Base-by-base conservation (phyloP, 92 coral and sea anemone species). In the Pocillopora meandrina region DNA sequence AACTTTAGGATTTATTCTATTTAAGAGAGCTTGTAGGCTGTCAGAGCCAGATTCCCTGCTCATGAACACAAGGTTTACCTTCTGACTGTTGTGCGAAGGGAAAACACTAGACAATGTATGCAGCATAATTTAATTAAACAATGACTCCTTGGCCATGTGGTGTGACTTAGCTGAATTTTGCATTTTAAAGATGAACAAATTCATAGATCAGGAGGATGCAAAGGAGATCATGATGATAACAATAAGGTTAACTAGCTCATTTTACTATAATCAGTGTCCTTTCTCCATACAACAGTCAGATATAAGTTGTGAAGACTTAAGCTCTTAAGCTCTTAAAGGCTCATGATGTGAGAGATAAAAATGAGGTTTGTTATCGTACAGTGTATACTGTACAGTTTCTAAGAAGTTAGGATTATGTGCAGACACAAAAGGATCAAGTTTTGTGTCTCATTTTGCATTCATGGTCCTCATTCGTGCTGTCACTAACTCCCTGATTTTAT, bases 1-100 rank as follows among this genome's bases (percentile, higher is more conserved):
- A 88, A 81, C 88, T 73, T 82, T 89, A 88, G 92, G 94, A 89
- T 84, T 83, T 88, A 88, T 88, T 85, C 85, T 91, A 91, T 91
- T 91, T 91, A 91, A 91, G 26, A 34, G 35, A 82, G 71, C 78
- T 52, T 55, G 2, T 20, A 52, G 64, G 73, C 79, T 52, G 4
- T 36, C 42, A 33, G 60, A 82, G 61, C 66, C 77, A 58, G 31
- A 12, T 58, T 12, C 33, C 34, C 65, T 72, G 78, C 72, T 42
- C 74, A 10, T 20, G 72, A 42, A 7, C 52, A 3, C 64, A 64
- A 72, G 71, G 56, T 83, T 31, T 35, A 72, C 21, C 11, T 47
- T 77, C 86, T 73, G 64, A 74, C 86, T 72, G 73, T 62, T 2
- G 65, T 75, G 21, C 73, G 73, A 83, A 63, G 80, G 63, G 14